A percentile compares a stretch with the other conserved stretches of the same genome.
Conservation (phyloP, 2,113 vertebrate species). For the Indicator indicator region DNA sequence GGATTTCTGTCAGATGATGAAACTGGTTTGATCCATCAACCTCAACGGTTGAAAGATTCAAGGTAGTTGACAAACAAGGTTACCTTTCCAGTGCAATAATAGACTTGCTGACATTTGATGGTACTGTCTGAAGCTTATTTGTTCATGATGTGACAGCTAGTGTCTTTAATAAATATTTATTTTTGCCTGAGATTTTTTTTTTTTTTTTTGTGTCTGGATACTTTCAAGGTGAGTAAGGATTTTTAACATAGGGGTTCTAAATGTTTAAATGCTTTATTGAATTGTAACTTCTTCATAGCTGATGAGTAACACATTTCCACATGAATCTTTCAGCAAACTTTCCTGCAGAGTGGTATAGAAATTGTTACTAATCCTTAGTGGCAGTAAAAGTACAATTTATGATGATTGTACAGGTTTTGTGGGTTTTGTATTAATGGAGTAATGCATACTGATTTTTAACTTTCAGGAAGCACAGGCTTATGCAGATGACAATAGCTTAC, state of each 20-base stretch:
- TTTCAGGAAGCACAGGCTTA: constrained; percentile 96
- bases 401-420: not conserved
- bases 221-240: not conserved
- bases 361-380: not conserved
- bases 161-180: not conserved
- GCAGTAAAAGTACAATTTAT: not conserved
- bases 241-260: not conserved
- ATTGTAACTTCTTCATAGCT: not conserved
- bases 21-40: not conserved
- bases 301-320: not conserved
- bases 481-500: constrained; percentile 98
- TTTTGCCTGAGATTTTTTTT: not conserved
- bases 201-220: not conserved
- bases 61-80: not conserved
- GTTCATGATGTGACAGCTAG: not conserved
- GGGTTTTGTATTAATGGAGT: not conserved
- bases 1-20: not conserved
- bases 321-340: not conserved
- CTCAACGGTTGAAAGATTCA: not conserved
- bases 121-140: not conserved
- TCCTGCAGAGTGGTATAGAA: not conserved
- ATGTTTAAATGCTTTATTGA: not conserved
- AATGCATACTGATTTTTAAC: not conserved
- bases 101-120: not conserved
- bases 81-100: not conserved